A percentile compares a stretch with the other conserved stretches of the same genome.
Evolutionary conservation across 2,888 invertebrate species (phyloP).

Genomic region (Autographa gamma): DNA sequence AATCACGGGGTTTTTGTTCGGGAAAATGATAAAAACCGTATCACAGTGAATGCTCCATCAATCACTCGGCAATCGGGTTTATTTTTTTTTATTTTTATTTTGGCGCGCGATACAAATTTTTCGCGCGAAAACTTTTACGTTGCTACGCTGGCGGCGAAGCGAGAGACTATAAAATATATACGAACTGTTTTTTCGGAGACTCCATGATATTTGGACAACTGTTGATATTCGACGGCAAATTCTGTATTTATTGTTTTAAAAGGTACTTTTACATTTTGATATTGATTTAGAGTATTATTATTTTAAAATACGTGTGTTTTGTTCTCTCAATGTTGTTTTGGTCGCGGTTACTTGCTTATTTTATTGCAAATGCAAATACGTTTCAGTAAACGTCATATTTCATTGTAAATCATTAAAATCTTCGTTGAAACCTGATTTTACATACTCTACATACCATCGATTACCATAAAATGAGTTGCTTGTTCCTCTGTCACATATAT

Average conservation of each 20-base stretch:
- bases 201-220: conserved; percentile 51
- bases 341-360: not conserved
- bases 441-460: too few species aligned
- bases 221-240: conserved; percentile 35
- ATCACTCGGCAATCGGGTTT: conserved; percentile 51
- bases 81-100: conserved; percentile 42
- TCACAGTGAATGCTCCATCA: conserved; percentile 52
- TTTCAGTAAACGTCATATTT: too few species aligned
- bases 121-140: conserved; percentile 33
- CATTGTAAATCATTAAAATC: too few species aligned
- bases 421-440: too few species aligned
- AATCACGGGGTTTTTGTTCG: conserved; percentile 36
- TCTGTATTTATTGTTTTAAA: conserved; percentile 13
- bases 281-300: not conserved
- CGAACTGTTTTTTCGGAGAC: conserved; percentile 17
- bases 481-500: too few species aligned
- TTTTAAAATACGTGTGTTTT: not conserved
- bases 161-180: conserved; percentile 1
- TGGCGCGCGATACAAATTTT: conserved; percentile 33
- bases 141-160: conserved; percentile 1
- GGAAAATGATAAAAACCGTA: conserved; percentile 53
- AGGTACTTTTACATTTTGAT: not conserved
- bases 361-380: too few species aligned
- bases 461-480: too few species aligned
- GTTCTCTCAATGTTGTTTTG: not conserved